These are phyloP conservation scores for Chaetophractus vellerosus DNA, from an alignment of 2,797 vertebrate genomes.

Conservation along the genomic window DNA sequence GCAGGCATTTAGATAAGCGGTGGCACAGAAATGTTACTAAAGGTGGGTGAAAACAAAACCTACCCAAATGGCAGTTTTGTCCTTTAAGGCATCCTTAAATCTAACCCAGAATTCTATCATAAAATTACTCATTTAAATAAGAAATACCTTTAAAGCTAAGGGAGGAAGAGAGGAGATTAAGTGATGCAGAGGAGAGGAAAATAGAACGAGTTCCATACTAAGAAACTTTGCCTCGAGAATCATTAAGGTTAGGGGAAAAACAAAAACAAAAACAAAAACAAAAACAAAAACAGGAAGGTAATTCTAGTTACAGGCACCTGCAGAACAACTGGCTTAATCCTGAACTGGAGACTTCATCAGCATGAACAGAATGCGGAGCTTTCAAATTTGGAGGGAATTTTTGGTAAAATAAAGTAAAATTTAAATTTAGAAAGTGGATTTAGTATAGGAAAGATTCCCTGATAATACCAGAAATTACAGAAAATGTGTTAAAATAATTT, in stretches of 20 bases:
- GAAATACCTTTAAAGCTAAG: background rate
- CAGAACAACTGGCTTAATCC: background rate
- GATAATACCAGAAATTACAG: background rate
- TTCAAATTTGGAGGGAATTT: background rate
- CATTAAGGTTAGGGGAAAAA: background rate
- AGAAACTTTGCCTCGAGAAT: background rate
- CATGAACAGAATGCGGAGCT: background rate
- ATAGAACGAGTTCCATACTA: background rate
- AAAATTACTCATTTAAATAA: slow-evolving; percentile 49
- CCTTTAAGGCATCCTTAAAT: slow-evolving; percentile 16
- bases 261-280: background rate
- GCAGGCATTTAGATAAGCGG: background rate
- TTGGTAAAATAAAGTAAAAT: slow-evolving; percentile 59
- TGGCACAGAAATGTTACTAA: background rate
- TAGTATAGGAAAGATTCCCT: slow-evolving; percentile 63
- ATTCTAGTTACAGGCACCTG: background rate
- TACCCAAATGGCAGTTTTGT: background rate
- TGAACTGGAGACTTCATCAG: background rate
- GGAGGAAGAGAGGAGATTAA: background rate
- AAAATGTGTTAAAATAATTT: slow-evolving; percentile 84
- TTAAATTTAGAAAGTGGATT: slow-evolving; percentile 34
- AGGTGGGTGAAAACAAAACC: background rate
- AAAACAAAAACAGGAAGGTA: background rate
- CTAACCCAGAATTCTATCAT: background rate
- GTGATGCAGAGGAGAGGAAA: background rate